Base-by-base conservation (phyloP, 53 echinoderm and acorn worm species). In the Arbacia lixula region DNA sequence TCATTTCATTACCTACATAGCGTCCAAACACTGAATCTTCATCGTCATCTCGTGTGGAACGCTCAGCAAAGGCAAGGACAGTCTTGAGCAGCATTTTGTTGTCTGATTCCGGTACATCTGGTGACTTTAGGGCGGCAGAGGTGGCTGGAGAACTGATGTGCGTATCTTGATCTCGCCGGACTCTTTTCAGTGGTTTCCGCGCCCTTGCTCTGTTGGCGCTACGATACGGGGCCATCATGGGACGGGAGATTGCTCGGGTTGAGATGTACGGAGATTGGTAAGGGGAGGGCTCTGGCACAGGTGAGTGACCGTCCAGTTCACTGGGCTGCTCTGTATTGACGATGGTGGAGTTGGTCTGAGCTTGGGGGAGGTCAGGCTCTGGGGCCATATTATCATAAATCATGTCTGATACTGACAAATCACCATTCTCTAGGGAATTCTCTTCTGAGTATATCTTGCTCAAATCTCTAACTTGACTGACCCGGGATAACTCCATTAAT, bases 1-100 rank as follows among this genome's bases (percentile, higher is more conserved):
- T 74, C 60, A 86, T 73, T 37, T 86, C 86, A 10, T 86, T 86
- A 6, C 74, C 86, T 5, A 86, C 86, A 17, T 86, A 75, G 24
- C 76, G 66, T 11, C 86, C 86, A 50, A 86, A 86, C 21, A 75
- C 36, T 24, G 62, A 46, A 37, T 60, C 73, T 36, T 86, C 74
- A 64, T 86, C 86, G 3, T 86, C 86, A 20, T 74, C 75, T 9
- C 22, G 29, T 2, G 62, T 63, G 43, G 63, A 30, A 16, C 62
- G 61, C 50, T 81, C 64, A 17, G 82, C 82, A 31, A 31, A 81
- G 5, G 62, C 31, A 32, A 81, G 82, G 27, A 81, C 64, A 17
- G 82, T 64, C 43, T 81, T 62, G 27, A 81, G 39, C 20, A 81
- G 24, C 43, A 81, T 27, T 30, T 63, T 62, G 39, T 46, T 41